Evolutionary conservation across 2,113 vertebrate species (phyloP).

Genomic region (Myotis yumanensis): DNA sequence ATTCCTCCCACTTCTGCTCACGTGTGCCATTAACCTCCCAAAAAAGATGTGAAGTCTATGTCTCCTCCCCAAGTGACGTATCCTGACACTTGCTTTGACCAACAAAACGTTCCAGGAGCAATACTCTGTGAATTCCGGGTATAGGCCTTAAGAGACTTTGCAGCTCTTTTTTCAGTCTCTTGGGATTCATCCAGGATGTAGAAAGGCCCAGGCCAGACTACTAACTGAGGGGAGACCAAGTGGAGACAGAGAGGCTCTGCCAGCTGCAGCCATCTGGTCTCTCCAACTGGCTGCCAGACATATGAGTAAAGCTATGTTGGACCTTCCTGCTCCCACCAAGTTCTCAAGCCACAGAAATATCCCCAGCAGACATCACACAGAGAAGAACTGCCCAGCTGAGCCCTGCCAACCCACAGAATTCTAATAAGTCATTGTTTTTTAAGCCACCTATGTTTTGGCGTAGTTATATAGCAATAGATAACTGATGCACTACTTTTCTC

Average conservation of each 20-base stretch:
- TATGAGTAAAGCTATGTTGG: not conserved
- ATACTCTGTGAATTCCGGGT: not conserved
- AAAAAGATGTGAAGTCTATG: not conserved
- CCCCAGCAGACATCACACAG: not conserved
- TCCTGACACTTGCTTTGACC: not conserved
- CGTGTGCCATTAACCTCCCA: not conserved
- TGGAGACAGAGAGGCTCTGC: not conserved
- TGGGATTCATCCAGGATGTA: not conserved
- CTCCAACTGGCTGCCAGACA: not conserved
- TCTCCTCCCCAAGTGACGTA: not conserved
- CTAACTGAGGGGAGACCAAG: not conserved
- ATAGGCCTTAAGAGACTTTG: not conserved
- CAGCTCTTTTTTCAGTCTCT: not conserved
- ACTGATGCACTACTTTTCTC: not conserved
- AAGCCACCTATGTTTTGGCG: not conserved
- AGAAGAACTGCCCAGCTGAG: not conserved
- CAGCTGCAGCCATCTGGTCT: not conserved
- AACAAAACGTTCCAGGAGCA: not conserved
- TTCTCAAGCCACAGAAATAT: constrained; percentile 41
- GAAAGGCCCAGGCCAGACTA: not conserved
- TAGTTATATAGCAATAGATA: not conserved
- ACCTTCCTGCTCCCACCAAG: not conserved
- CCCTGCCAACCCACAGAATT: not conserved
- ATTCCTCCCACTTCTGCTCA: not conserved
- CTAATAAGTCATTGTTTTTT: not conserved